Evolutionary conservation across 2,797 vertebrate species (phyloP), one percentile per base, ranked within the genome.

Genomic region (Gorsachius magnificus): DNA sequence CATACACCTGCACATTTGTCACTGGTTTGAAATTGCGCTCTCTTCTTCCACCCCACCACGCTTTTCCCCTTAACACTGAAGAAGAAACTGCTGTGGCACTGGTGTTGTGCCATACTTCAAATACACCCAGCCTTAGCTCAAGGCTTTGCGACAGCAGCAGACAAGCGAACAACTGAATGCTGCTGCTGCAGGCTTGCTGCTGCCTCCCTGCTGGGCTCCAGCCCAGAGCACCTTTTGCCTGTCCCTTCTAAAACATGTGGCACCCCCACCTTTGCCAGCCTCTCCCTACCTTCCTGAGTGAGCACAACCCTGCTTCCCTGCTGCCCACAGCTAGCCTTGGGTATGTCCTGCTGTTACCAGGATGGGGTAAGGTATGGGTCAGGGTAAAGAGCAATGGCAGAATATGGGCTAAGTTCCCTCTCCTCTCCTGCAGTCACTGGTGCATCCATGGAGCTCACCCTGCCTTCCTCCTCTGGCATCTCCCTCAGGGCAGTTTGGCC

Each of bases 371-470:
- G 74, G 60, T n/a, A 63, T 17, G 56, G 91, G 79, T n/a, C 68
- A 50, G 74, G 46, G 74, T 63, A 58, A 89, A 82, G 75, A 94
- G 77, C 58, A 46, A 76, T 13, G 56, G 61, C n/a, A 79, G 60
- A 93, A 83, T 53, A 9, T 3, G 22, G 71, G 64, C 43, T 63
- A 31, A 43, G 11, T 46, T 75, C 83, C 51, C 35, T 86, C 63
- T 91, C 61, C 61, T 85, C 31, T 41, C 41, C 61, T 65, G 58
- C 48, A 35, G 57, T 4, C 61, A 36, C 1, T 9, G 20, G 48
- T 8, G 29, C 41, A 43, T 29, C 71, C 50, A 1, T 3, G 38
- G n/a, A 61, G 36, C 29, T 81, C 45, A 26, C 14, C 26, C 54
- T 72, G 41, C 46, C 66, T 25, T 61, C 19, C 45, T 65, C 11